Base-by-base conservation (phyloP, 2,888 invertebrate species). In the Melieria picta region DNA sequence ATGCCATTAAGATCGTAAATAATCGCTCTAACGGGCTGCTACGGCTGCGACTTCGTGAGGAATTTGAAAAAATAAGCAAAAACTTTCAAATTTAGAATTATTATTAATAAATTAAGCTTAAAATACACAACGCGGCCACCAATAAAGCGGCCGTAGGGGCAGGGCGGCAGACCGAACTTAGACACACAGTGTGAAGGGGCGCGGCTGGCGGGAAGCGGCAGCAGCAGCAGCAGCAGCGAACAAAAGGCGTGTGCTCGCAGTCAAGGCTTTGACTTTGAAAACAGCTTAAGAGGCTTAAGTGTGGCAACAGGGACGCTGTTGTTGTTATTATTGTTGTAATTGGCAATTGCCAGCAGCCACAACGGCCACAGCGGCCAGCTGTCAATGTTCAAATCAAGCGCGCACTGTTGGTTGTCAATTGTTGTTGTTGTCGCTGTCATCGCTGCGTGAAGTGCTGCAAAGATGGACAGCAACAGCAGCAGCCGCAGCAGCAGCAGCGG, bases 211-310 rank as follows among this genome's bases (percentile, higher is more conserved):
- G 46, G 5, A 4, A 5, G 61, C 4, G n/a, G 50, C 42, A 65
- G 11, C 52, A 5, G 42, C 43, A n/a, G 43, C 52, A 67, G 43
- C 11, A 60, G 46, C 62, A 77, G 77, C 78, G 79, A 80, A 80
- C 79, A 80, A 83, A 82, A 83, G 82, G 80, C 83, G 80, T 82
- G 80, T 83, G 76, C 74, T 79, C 77, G 75, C 65, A 75, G 78
- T 75, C 82, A 83, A 82, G 82, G 80, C 77, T 75, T 80, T 77
- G 79, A 79, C 78, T 82, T 79, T 80, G 79, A 80, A 79, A 78
- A 76, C 76, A 79, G 77, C 78, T 82, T 81, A 79, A 80, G 68
- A 56, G 50, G 61, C 68, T 68, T 61, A 68, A 61, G 50, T 48
- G 45, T 63, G 55, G 30, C 55, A 46, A 10, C 16, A 11, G 52